Base-by-base conservation (phyloP, 2,113 vertebrate genomes). In the Takifugu bimaculatus region DNA sequence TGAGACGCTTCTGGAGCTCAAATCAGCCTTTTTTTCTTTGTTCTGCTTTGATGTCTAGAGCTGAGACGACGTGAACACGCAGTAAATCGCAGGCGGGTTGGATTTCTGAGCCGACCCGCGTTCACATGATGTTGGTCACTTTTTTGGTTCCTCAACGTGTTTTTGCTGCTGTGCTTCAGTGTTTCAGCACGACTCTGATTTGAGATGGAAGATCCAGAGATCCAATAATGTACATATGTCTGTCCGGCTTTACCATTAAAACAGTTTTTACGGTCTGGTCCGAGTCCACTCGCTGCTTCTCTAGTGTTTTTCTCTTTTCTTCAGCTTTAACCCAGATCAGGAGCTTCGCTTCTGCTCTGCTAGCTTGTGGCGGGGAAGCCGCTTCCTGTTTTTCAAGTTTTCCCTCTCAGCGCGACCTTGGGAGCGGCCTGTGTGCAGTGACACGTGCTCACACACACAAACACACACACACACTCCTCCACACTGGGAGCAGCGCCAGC, bases 331-430 rank as follows among this genome's bases (percentile, higher is more conserved):
- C 11, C 35, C 29, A 49, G 10, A 73, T 51, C n/a, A 50, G 28
- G 39, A 26, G 6, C 0, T 15, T 15, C 47, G 42, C 50, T 56
- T 57, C 39, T 51, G 15, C 51, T 44, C 27, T 54, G 50, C 72
- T 60, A 55, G 48, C 50, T 14, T 0, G 42, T 0, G 45, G 29
- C 0, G 4, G 53, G 5, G 28, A 5, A 4, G 43, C 0, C 14
- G 14, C 27, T 60, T 76, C 77, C 63, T 70, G 81, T 54, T 72
- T 79, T 88, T 87, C 80, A 85, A 88, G 84, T 67, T 32, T 4
- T 84, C 82, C 84, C 78, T 77, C 76, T 64, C 61, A 0, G 15
- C 28, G 25, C 1, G 4, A 26, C 47, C 26, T 10, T 47, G 73
- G 82, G 80, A 70, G 71, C 42, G 68, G 78, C 71, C 68, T 70